Evolutionary conservation across 2,113 vertebrate species (phyloP).

Genomic region (Odobenus rosmarus): DNA sequence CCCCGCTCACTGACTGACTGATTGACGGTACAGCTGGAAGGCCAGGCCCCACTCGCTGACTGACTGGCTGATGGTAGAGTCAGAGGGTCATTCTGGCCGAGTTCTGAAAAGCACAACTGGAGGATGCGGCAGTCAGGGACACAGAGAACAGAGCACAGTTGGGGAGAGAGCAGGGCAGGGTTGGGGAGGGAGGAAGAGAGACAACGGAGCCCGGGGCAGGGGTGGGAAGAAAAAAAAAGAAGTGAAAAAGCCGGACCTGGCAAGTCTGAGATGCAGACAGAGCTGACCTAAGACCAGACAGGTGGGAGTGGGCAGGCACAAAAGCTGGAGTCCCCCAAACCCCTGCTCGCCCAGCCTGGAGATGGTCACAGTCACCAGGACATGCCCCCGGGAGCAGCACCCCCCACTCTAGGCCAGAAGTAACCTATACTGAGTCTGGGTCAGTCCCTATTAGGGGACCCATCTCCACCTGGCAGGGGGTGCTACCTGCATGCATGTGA

Average conservation of each 20-base stretch:
- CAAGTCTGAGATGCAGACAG: not conserved
- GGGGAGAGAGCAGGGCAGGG: not conserved
- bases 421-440: not conserved
- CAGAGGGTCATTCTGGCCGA: not conserved
- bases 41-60: not conserved
- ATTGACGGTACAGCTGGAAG: accelerated
- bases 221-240: not conserved
- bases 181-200: not conserved
- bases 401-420: not conserved
- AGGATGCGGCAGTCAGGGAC: not conserved
- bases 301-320: accelerated
- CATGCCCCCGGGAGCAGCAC: not conserved
- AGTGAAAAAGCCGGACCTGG: not conserved
- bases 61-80: accelerated
- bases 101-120: accelerated
- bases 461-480: not conserved
- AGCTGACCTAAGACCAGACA: not conserved
- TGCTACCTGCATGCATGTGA: not conserved
- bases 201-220: not conserved
- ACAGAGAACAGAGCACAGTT: not conserved
- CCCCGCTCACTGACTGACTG: not conserved
- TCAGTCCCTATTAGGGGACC: not conserved
- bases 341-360: accelerated
- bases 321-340: not conserved
- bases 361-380: not conserved